Evolutionary conservation across 1,140 invertebrate genomes (phyloP).

Genomic region (Papilio machaon): DNA sequence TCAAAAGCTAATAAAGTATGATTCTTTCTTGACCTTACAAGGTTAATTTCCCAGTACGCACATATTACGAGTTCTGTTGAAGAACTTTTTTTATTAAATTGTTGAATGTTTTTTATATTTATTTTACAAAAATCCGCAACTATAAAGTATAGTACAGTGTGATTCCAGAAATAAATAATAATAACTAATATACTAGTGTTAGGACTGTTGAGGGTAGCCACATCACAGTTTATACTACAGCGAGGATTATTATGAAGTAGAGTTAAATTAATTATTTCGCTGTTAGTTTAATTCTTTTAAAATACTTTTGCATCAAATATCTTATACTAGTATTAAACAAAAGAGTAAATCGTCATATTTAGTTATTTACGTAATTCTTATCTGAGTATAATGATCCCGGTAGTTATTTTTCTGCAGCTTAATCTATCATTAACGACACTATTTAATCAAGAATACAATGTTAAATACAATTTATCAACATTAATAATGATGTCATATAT

Average conservation of each 20-base stretch:
- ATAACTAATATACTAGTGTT: background rate
- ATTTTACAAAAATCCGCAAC: background rate
- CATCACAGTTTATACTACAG: too few species aligned
- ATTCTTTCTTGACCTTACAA: background rate
- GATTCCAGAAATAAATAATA: background rate
- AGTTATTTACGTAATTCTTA: conserved; percentile 2
- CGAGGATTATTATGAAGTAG: too few species aligned
- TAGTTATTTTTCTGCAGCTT: background rate
- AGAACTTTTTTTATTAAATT: background rate
- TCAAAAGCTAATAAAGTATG: background rate
- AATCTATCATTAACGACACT: background rate
- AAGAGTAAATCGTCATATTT: background rate
- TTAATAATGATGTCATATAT: background rate
- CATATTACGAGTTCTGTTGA: background rate
- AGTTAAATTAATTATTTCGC: too few species aligned
- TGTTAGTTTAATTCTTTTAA: too few species aligned
- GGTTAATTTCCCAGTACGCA: background rate
- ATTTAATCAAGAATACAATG: background rate
- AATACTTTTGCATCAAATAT: too few species aligned
- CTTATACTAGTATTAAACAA: background rate
- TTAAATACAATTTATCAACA: background rate
- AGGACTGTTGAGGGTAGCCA: too few species aligned
- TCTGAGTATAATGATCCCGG: conserved; percentile 6
- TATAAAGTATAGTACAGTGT: background rate
- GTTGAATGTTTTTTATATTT: background rate